Conservation (phyloP, 2,113 vertebrate species). For the Pluvialis apricaria region DNA sequence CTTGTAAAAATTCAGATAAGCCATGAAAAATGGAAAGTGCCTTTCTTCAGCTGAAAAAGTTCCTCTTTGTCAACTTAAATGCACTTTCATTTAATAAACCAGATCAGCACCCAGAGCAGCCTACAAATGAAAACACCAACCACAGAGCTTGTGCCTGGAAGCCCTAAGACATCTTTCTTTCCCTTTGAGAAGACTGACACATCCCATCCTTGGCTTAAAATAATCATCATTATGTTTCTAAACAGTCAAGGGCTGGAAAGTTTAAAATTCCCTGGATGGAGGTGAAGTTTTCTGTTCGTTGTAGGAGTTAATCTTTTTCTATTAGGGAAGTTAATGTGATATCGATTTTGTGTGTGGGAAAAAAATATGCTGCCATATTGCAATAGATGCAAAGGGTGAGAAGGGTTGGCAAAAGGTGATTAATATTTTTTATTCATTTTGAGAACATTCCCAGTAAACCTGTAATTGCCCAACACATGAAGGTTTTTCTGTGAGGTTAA, state of each 20-base stretch:
- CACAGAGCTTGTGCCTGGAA: conserved; percentile 3
- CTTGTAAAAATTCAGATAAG: background rate
- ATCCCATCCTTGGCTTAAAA: conserved; percentile 16
- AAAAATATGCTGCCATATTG: conserved; percentile 15
- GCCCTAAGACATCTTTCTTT: conserved; percentile 14
- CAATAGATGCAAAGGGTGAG: background rate
- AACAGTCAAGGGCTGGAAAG: background rate
- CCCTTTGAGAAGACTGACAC: conserved; percentile 1
- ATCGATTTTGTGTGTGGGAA: conserved; percentile 20
- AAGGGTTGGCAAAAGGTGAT: background rate
- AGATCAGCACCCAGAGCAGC: background rate
- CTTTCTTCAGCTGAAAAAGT: background rate
- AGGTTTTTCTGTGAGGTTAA: conserved; percentile 8
- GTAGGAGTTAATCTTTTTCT: conserved; percentile 40
- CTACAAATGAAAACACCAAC: background rate
- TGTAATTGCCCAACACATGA: background rate
- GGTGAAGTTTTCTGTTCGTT: conserved; percentile 35
- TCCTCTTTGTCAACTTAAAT: background rate
- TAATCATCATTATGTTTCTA: conserved; percentile 30
- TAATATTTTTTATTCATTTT: conserved; percentile 13
- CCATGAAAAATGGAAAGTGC: background rate
- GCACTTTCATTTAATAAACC: conserved; percentile 1
- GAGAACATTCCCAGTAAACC: background rate
- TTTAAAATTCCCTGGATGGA: conserved; percentile 27
- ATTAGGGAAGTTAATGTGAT: conserved; percentile 35